Conservation (phyloP, 1,140 invertebrate genomes). For the Polyergus mexicanus region DNA sequence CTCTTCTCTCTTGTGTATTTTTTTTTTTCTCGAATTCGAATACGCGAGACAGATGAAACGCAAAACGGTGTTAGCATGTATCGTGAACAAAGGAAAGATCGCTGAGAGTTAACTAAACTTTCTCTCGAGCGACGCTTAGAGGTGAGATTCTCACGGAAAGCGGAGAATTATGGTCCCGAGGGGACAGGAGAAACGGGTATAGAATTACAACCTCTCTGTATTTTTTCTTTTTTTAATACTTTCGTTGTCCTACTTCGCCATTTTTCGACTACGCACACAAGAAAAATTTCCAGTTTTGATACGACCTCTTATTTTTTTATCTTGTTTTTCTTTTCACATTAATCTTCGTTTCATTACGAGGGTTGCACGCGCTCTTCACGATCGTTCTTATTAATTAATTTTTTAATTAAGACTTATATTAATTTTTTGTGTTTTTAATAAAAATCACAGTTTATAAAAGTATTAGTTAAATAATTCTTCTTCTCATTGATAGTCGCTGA, state of each 20-base stretch:
- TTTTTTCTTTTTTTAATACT: slow-evolving; percentile 40
- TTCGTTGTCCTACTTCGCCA: neutral
- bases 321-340: neutral
- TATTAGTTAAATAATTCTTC: no score
- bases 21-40: neutral
- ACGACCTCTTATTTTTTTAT: neutral
- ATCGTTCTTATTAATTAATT: neutral
- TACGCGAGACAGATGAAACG: neutral
- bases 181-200: neutral
- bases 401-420: no score
- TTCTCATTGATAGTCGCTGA: no score
- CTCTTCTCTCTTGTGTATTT: neutral
- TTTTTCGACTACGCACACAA: neutral
- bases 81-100: slow-evolving; percentile 20
- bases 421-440: no score
- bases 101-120: slow-evolving; percentile 28
- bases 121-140: slow-evolving; percentile 17
- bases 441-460: no score
- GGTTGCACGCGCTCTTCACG: neutral
- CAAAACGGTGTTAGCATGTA: neutral
- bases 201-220: slow-evolving; percentile 27
- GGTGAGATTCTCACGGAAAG: slow-evolving; percentile 37
- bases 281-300: neutral
- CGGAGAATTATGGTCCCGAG: slow-evolving; percentile 10
- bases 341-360: neutral